phyloP scores from a whole-genome alignment of 2,888 invertebrate genomes.

The Acrocera orbiculus region DNA sequence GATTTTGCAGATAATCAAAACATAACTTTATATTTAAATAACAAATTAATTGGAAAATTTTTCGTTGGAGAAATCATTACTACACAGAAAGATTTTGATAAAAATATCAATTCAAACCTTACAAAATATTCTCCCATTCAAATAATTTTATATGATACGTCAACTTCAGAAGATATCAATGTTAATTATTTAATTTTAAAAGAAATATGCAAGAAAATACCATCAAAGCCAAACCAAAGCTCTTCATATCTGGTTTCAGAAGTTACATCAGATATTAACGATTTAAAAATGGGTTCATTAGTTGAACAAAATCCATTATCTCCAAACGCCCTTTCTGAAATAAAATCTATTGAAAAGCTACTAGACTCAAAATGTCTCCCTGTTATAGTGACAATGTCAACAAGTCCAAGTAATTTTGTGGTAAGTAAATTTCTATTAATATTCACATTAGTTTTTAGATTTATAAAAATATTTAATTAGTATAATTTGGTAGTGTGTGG shows the following conservation, averaged over 20 bases:
- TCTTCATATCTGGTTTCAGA: too few species aligned
- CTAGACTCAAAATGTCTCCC: too few species aligned
- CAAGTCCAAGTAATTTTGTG: slow-evolving; percentile 41
- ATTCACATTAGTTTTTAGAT: neutral
- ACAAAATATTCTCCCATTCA: slow-evolving; percentile 37
- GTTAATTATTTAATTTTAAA: slow-evolving; percentile 42
- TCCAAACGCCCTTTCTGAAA: too few species aligned
- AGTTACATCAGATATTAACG: too few species aligned
- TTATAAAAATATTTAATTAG: too few species aligned
- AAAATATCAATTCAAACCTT: slow-evolving; percentile 13
- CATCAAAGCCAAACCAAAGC: too few species aligned
- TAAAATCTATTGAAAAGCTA: too few species aligned
- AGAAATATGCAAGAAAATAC: slow-evolving; percentile 32
- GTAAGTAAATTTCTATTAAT: slow-evolving; percentile 14
- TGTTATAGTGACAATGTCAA: slow-evolving; percentile 56
- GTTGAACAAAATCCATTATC: too few species aligned
- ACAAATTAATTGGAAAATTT: slow-evolving; percentile 34
- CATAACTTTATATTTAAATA: slow-evolving; percentile 24
- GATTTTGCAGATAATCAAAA: slow-evolving; percentile 35
- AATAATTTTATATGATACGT: slow-evolving; percentile 46
- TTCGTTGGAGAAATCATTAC: slow-evolving; percentile 39
- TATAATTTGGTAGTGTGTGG: too few species aligned
- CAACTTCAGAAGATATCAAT: slow-evolving; percentile 43
- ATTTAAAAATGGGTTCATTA: too few species aligned
- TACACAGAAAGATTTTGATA: slow-evolving; percentile 15